These are phyloP conservation scores for Parasteatoda lunata DNA, from an alignment of 2,888 invertebrate genomes.

Conservation along the genomic window DNA sequence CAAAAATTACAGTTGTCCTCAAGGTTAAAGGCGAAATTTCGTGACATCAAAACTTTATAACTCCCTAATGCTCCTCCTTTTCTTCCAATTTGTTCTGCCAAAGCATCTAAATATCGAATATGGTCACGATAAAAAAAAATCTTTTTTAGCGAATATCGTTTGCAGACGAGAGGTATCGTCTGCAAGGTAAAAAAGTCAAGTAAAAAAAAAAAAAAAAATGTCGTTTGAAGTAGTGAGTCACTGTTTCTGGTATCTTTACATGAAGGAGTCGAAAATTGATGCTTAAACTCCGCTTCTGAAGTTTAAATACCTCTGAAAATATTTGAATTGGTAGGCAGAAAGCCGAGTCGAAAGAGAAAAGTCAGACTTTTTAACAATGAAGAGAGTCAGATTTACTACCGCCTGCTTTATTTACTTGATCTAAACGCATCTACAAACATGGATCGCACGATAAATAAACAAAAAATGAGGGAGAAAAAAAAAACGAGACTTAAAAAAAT, in stretches of 20 bases:
- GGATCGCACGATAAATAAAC: conserved; percentile 12
- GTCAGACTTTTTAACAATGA: conserved; percentile 30
- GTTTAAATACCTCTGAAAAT: conserved; percentile 22
- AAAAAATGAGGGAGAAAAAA: not conserved
- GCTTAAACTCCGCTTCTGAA: not conserved
- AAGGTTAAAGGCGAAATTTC: no score
- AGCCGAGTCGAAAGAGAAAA: conserved; percentile 17
- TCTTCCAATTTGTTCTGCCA: not conserved
- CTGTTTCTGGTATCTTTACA: not conserved
- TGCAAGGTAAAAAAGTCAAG: not conserved
- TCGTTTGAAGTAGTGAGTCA: conserved; percentile 11
- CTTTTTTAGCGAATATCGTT: not conserved
- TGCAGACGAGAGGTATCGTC: not conserved
- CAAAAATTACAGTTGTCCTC: no score
- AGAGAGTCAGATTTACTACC: conserved; percentile 31
- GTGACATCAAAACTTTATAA: no score
- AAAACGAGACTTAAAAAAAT: not conserved
- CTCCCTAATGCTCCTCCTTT: not conserved
- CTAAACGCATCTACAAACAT: conserved; percentile 38
- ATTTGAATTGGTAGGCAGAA: conserved; percentile 16
- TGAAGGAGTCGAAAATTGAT: conserved; percentile 6
- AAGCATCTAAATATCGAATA: not conserved
- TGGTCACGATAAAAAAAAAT: no score
- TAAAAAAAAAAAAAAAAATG: not conserved
- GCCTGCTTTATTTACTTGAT: conserved; percentile 37